Evolutionary conservation across 2,797 vertebrate species (phyloP), one percentile per base, ranked within the genome.

Genomic region (Acipenser ruthenus): DNA sequence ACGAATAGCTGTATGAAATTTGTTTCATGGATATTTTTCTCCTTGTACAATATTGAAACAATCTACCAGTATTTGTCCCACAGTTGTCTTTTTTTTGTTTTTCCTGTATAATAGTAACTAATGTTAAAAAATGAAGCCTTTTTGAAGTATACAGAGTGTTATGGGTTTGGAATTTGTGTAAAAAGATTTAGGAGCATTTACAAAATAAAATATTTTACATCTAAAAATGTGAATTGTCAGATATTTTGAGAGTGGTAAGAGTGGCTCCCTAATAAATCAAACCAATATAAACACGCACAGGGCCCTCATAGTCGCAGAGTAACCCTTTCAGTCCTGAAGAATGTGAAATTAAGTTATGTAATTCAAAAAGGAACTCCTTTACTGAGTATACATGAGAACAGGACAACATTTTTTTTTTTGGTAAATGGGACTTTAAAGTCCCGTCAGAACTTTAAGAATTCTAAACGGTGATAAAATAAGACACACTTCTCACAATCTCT

Each of bases 131-230:
- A 88, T 85, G 84, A 86, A 83, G 78, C 71, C 88, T 88, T 92
- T 96, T 97, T 97, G 91, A 94, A 95, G 94, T 96, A 95, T 96
- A 95, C 93, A 98, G 94, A 99, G 90, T 96, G 92, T 93, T 91
- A 95, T 95, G 95, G 94, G 92, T 92, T 96, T 96, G 95, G 92
- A 97, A 93, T 97, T 97, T 95, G 94, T 97, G 95, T 92, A 98
- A 93, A 91, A 94, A 94, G 95, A 97, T 98, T 99, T 98, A 97
- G 96, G 95, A 96, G 92, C 96, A 98, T 98, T 99, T 99, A 97
- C 96, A 97, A 93, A 90, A 90, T 90, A 99, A 94, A 99, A 95
- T 98, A 98, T 99, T 99, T 99, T 99, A 99, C 96, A 95, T 90
- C 88, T 88, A 88, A 86, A 56, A 49, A 49, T 51, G 76, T 90